Conservation (phyloP, 2,797 vertebrate genomes). For the Poeciliopsis presidionis region DNA sequence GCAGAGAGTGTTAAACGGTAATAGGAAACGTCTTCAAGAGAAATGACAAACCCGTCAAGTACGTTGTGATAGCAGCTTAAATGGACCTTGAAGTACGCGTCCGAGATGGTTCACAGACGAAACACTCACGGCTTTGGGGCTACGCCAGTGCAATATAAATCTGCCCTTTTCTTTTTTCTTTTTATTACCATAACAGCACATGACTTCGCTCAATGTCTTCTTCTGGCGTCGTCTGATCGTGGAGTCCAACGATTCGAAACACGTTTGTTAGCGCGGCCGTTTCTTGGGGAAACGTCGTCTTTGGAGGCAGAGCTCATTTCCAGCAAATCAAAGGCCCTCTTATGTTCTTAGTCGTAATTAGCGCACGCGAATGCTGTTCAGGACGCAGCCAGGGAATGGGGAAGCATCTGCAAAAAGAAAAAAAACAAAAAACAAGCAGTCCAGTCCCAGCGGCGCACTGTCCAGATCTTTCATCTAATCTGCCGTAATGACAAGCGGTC, state of each 20-base stretch:
- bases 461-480: constrained; percentile 9
- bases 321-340: constrained; percentile 11
- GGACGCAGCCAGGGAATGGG: constrained; percentile 21
- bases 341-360: constrained; percentile 47
- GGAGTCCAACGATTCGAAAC: neutral
- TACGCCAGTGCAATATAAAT: neutral
- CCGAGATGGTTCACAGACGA: constrained; percentile 5
- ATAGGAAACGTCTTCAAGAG: constrained; percentile 37
- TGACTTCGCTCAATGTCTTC: neutral
- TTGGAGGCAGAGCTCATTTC: neutral
- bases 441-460: constrained; percentile 7
- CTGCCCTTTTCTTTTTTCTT: neutral
- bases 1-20: constrained; percentile 49
- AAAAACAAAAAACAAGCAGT: constrained; percentile 15
- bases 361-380: constrained; percentile 16
- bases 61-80: constrained; percentile 19
- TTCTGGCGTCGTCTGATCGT: neutral
- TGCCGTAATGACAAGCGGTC: neutral
- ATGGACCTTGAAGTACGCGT: constrained; percentile 16
- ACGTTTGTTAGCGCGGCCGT: neutral
- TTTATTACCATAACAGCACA: neutral
- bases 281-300: neutral
- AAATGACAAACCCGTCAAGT: constrained; percentile 32
- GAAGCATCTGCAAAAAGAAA: constrained; percentile 3
- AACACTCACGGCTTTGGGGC: constrained; percentile 2